phyloP scores from a whole-genome alignment of 2,888 invertebrate species.

The Nowickia ferox region DNA sequence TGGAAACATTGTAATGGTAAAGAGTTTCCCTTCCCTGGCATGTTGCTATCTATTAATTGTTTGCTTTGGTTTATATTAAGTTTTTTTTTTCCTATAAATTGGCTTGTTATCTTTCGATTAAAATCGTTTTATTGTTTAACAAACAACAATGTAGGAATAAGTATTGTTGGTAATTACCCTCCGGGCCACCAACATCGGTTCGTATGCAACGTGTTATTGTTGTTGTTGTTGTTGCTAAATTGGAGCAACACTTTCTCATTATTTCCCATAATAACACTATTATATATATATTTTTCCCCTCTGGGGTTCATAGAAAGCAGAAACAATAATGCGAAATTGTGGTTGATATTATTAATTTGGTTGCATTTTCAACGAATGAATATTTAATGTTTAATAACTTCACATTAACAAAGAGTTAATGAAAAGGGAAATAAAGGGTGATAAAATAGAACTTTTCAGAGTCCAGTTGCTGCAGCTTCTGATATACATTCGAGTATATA shows the following conservation, averaged over 20 bases:
- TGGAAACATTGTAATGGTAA: neutral
- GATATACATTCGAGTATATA: no score
- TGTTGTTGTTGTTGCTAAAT: constrained; percentile 22
- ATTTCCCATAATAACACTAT: constrained; percentile 40
- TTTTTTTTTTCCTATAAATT: constrained; percentile 29
- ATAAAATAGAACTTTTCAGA: neutral
- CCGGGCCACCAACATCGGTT: neutral
- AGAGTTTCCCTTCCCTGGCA: constrained; percentile 4
- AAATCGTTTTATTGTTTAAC: constrained; percentile 51
- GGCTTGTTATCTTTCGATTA: constrained; percentile 64
- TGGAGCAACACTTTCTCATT: constrained; percentile 62
- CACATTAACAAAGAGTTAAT: neutral
- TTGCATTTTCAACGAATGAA: constrained; percentile 33
- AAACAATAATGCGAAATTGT: constrained; percentile 20
- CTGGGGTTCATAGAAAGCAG: constrained; percentile 12
- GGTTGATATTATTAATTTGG: constrained; percentile 42
- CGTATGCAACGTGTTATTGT: constrained; percentile 30
- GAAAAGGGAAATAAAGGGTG: neutral
- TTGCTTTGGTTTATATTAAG: constrained; percentile 16
- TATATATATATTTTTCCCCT: constrained; percentile 35
- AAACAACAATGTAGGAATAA: constrained; percentile 31
- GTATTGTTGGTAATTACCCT: constrained; percentile 12
- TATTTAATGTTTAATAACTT: neutral
- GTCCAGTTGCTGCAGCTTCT: neutral
- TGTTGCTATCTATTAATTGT: constrained; percentile 19